Evolutionary conservation across 2,888 invertebrate species (phyloP).

Genomic region (Flexamia atlantica): DNA sequence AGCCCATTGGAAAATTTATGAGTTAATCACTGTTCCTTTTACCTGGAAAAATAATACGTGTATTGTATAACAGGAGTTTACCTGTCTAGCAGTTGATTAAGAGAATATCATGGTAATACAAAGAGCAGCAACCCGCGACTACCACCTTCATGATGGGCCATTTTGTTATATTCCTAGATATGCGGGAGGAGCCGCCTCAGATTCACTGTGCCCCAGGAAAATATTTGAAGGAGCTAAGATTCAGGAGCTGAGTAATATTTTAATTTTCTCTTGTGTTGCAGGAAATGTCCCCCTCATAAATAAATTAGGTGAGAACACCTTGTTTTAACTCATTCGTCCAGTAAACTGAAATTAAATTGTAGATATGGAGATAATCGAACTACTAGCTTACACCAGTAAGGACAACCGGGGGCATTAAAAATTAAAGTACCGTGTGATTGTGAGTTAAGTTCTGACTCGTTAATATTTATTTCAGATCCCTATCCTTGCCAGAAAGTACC

Average conservation of each 20-base stretch:
- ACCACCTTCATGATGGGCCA: background rate
- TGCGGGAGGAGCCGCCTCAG: background rate
- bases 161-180: background rate
- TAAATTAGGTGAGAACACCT: too few species aligned
- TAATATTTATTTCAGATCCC: background rate
- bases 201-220: background rate
- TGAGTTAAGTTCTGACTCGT: background rate
- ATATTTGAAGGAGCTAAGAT: background rate
- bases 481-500: background rate
- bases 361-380: background rate
- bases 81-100: background rate
- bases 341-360: background rate
- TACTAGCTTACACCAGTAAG: background rate
- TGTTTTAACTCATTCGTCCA: too few species aligned
- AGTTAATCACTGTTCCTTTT: background rate
- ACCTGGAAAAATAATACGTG: background rate
- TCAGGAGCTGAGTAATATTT: background rate
- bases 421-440: background rate
- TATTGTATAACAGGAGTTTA: background rate
- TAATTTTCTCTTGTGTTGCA: background rate
- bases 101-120: background rate
- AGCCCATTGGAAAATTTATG: background rate
- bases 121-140: background rate
- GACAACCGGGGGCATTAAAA: background rate
- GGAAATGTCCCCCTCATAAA: background rate